Base-by-base conservation (phyloP, 2,113 vertebrate genomes). In the Archilochus colubris region DNA sequence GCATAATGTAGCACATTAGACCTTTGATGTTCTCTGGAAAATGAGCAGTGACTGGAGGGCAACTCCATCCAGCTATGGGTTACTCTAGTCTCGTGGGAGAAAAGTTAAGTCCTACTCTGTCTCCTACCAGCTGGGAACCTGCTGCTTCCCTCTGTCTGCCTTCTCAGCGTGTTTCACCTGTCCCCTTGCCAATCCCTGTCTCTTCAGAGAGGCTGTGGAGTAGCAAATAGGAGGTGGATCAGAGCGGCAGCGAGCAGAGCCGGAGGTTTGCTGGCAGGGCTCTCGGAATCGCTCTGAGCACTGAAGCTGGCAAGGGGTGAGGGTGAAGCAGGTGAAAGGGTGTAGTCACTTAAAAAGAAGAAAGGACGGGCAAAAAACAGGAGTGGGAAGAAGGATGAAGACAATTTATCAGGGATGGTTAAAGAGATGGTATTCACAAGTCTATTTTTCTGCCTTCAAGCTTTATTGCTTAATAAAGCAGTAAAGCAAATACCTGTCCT, bases 21-120 rank as follows among this genome's bases (percentile, higher is more conserved):
- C 79, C 94, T 97, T 94, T 96, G 95, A 97, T 93, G 95, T 96
- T 81, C 63, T 85, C 72, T 94, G 84, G 63, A 93, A 95, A 87
- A 93, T 86, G 79, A 86, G 55, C 17, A 88, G 89, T 96, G 89
- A 91, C 95, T 96, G 85, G 89, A 97, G 94, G 96, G 95, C 94
- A 94, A 83, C 91, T 91, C 89, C 87, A 94, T 80, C 61, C 70
- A 80, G 33, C 87, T 70, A 67, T 63, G 61, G 72, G 79, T 86
- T 94, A 76, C 80, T 84, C 57, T 44, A 73, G 91, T 94, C 87
- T 96, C 85, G 82, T 97, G 95, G 96, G 94, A 97, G 94, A 94
- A 94, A 95, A 94, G 24, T 80, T 68, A 63, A 85, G 63, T 77
- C 87, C 64, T 70, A 5, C 61, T 70, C 72, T 1, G 10, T 48